Conservation (phyloP, 2,888 invertebrate genomes). For the Pseudolycoriella hygida region DNA sequence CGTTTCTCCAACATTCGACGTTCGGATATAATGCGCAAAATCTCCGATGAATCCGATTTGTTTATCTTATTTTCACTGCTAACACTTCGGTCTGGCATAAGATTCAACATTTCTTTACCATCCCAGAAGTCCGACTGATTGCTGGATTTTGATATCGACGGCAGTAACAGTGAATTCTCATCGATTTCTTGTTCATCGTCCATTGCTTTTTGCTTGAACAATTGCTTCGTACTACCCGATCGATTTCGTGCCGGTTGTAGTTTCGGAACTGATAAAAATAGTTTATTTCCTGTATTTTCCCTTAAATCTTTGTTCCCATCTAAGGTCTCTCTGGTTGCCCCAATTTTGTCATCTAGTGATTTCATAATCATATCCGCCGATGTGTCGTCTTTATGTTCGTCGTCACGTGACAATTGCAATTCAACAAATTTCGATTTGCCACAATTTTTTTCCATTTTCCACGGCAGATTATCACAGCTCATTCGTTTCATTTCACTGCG, state of each 20-base stretch:
- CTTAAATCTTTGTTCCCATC: background rate
- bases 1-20: conserved; percentile 24
- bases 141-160: conserved; percentile 12
- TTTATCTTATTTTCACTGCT: conserved; percentile 13
- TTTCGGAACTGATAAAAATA: conserved; percentile 24
- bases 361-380: conserved; percentile 1
- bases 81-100: background rate
- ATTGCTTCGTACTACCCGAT: conserved; percentile 35
- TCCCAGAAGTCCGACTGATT: background rate
- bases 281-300: conserved; percentile 9
- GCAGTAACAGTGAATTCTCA: conserved; percentile 32
- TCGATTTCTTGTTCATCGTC: conserved; percentile 34
- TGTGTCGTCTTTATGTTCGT: background rate
- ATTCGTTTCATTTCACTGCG: conserved; percentile 34
- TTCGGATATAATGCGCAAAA: conserved; percentile 28
- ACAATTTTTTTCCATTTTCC: conserved; percentile 12
- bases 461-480: conserved; percentile 27
- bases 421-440: conserved; percentile 1
- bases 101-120: background rate
- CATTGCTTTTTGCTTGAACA: conserved; percentile 37
- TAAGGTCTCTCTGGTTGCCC: background rate
- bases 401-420: background rate
- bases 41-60: conserved; percentile 28
- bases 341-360: conserved; percentile 1
- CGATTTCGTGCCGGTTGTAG: conserved; percentile 27